Percentiles rank a stretch among this genome's conserved stretches.
phyloP scores from a whole-genome alignment of 2,888 invertebrate species.

The Byasa hedistus region DNA sequence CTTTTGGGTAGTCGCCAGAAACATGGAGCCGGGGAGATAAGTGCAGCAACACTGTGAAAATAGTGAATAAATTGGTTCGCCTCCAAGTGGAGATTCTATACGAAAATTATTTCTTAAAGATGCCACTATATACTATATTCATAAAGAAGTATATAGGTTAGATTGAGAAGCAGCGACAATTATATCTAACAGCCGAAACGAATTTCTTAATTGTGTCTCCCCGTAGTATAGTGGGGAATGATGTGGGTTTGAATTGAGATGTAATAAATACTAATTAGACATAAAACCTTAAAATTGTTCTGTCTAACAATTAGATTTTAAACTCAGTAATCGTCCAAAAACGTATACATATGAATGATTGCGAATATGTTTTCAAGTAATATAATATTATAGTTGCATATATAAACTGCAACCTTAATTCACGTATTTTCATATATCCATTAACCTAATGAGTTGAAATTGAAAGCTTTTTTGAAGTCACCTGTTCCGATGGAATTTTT shows the following conservation, averaged over 20 bases:
- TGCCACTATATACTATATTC: background rate
- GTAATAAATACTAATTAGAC: too few species aligned
- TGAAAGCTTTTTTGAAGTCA: background rate
- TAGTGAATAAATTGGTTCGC: constrained; percentile 22
- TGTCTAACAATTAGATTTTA: background rate
- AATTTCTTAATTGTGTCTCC: background rate
- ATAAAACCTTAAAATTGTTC: too few species aligned
- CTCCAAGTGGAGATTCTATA: constrained; percentile 11
- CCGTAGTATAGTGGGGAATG: too few species aligned
- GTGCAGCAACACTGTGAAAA: constrained; percentile 21
- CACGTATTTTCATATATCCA: background rate
- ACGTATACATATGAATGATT: too few species aligned
- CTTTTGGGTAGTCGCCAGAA: constrained; percentile 16
- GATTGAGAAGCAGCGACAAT: background rate
- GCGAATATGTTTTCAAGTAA: too few species aligned
- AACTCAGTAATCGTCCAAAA: background rate
- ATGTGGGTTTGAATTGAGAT: too few species aligned
- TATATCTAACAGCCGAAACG: background rate
- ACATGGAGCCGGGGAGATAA: constrained; percentile 11
- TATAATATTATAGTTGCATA: background rate
- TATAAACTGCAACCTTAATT: background rate
- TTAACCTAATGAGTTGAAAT: background rate
- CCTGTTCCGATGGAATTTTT: background rate
- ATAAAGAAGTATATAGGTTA: background rate
- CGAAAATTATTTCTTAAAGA: background rate